These are phyloP conservation scores for Cancer borealis DNA, from an alignment of 2,888 invertebrate species.

Conservation along the genomic window DNA sequence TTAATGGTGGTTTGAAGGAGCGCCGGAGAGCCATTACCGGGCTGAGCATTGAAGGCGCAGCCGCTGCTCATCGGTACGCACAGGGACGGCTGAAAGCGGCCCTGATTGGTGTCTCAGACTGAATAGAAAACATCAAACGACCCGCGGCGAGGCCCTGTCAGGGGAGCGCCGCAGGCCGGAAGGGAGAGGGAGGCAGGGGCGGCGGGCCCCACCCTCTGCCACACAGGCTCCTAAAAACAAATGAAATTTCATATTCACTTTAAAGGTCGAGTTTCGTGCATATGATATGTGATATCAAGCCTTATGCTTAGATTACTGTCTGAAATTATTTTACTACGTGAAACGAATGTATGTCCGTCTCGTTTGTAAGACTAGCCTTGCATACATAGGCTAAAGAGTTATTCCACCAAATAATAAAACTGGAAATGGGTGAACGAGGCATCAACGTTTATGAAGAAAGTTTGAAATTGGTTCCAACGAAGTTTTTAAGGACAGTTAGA, in stretches of 20 bases:
- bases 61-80: slow-evolving; percentile 23
- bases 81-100: slow-evolving; percentile 24
- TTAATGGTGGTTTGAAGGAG: slow-evolving; percentile 29
- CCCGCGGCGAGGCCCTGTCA: slow-evolving; percentile 40
- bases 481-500: slow-evolving; percentile 5
- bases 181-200: background rate
- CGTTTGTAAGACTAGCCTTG: background rate
- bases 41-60: slow-evolving; percentile 3
- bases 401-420: background rate
- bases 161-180: slow-evolving; percentile 27
- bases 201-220: background rate
- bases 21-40: background rate
- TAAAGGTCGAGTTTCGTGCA: background rate
- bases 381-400: background rate
- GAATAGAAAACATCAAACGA: slow-evolving; percentile 34
- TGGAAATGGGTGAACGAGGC: background rate
- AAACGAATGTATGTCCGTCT: background rate
- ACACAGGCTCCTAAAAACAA: background rate
- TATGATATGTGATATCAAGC: background rate
- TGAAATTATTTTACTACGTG: background rate
- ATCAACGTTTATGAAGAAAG: background rate
- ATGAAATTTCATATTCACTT: background rate
- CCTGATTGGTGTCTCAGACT: slow-evolving; percentile 40
- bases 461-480: background rate
- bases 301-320: background rate